These are phyloP conservation scores for Plagiodera versicolora DNA, from an alignment of 2,888 invertebrate genomes.

Conservation along the genomic window DNA sequence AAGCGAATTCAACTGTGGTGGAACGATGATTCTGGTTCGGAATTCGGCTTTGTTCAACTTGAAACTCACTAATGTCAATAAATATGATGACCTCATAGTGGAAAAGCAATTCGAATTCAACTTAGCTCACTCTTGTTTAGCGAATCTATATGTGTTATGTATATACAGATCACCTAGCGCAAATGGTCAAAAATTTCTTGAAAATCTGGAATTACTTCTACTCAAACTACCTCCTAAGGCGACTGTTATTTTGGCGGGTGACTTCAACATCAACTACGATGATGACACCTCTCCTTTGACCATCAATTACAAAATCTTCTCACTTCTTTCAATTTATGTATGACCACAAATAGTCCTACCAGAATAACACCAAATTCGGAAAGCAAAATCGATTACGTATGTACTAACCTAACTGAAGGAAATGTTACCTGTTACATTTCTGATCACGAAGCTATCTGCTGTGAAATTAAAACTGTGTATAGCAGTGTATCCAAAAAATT, in stretches of 20 bases:
- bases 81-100: slow-evolving; percentile 10
- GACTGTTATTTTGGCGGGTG: slow-evolving; percentile 2
- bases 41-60: slow-evolving; percentile 1
- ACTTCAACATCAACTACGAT: slow-evolving; percentile 1
- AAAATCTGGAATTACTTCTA: slow-evolving; percentile 2
- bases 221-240: slow-evolving; percentile 3
- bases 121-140: slow-evolving; percentile 4
- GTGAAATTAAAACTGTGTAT: slow-evolving; percentile 2
- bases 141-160: slow-evolving; percentile 8
- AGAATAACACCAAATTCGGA: slow-evolving; percentile 3
- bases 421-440: not conserved
- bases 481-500: slow-evolving; percentile 2
- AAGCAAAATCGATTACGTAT: not conserved
- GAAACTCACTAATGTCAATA: slow-evolving; percentile 3
- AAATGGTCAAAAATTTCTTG: not conserved
- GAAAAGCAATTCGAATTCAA: slow-evolving; percentile 6
- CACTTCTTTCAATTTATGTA: slow-evolving; percentile 2
- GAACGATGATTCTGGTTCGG: slow-evolving; percentile 5
- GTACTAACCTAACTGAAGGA: not conserved
- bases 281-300: slow-evolving; percentile 7
- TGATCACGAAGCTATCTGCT: slow-evolving; percentile 8
- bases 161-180: slow-evolving; percentile 1
- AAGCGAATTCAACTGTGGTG: slow-evolving; percentile 9
- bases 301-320: slow-evolving; percentile 7
- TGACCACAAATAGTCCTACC: slow-evolving; percentile 4